A percentile compares a stretch with the other conserved stretches of the same genome.
Evolutionary conservation across 2,888 invertebrate genomes (phyloP).

Genomic region (Caenorhabditis imperialis): DNA sequence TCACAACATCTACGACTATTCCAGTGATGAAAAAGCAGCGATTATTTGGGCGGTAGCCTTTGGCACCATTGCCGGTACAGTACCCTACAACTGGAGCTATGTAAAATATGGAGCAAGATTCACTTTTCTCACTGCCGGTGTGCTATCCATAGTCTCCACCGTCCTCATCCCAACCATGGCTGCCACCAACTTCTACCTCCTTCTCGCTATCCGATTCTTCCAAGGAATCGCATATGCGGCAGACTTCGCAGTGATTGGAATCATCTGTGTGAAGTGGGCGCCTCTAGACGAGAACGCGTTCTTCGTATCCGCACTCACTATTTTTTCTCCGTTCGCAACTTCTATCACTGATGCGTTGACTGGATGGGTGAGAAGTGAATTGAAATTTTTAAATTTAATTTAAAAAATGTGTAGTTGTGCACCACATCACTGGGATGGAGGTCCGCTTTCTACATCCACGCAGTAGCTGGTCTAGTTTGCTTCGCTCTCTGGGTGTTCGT

Average conservation of each 20-base stretch:
- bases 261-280: conserved; percentile 35
- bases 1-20: conserved; percentile 17
- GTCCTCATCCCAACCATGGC: conserved; percentile 13
- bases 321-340: conserved; percentile 26
- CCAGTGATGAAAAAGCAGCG: conserved; percentile 16
- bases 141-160: conserved; percentile 19
- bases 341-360: conserved; percentile 17
- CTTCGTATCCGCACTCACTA: conserved; percentile 29
- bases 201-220: conserved; percentile 17
- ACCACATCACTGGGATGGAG: conserved; percentile 31
- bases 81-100: conserved; percentile 29
- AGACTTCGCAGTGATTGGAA: conserved; percentile 42
- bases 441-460: conserved; percentile 29
- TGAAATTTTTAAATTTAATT: not conserved
- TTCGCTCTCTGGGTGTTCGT: conserved; percentile 27
- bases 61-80: conserved; percentile 27
- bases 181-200: conserved; percentile 7
- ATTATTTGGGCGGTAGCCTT: conserved; percentile 38
- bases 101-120: conserved; percentile 25
- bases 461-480: conserved; percentile 14
- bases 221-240: conserved; percentile 40
- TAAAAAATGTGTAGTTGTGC: conserved; percentile 10
- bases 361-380: conserved; percentile 7
- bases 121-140: conserved; percentile 27
- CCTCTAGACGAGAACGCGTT: conserved; percentile 31